These are phyloP conservation scores for Drosophila buzzatii DNA, from an alignment of 2,888 invertebrate genomes.

Conservation along the genomic window DNA sequence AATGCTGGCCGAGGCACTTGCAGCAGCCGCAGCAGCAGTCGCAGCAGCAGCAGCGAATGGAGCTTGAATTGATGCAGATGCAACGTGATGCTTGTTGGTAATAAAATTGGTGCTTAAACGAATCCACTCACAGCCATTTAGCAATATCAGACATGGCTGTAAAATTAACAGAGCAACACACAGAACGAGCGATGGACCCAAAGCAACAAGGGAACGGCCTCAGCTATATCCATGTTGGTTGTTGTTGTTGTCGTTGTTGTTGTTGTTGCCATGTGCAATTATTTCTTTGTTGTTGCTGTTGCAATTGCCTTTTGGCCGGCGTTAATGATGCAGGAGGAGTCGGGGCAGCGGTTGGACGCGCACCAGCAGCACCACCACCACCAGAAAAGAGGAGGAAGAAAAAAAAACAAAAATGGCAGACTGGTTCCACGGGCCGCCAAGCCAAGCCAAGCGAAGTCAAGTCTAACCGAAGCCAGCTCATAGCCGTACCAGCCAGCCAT, in stretches of 20 bases:
- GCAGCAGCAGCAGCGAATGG: constrained; percentile 33
- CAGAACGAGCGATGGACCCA: constrained; percentile 53
- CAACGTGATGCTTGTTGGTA: constrained; percentile 82
- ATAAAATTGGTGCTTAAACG: constrained; percentile 84
- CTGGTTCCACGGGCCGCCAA: constrained; percentile 55
- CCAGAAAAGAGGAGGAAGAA: not conserved
- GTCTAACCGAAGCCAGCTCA: not conserved
- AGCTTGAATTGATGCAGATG: constrained; percentile 73
- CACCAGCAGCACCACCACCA: constrained; percentile 46
- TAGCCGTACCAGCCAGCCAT: constrained; percentile 72
- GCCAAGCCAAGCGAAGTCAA: not conserved
- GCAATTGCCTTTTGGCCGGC: constrained; percentile 58
- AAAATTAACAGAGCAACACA: constrained; percentile 81
- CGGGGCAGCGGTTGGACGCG: constrained; percentile 32
- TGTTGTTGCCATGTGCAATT: constrained; percentile 60
- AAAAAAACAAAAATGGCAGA: constrained; percentile 65
- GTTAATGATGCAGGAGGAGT: constrained; percentile 76
- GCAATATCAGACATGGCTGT: constrained; percentile 83
- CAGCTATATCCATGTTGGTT: constrained; percentile 43
- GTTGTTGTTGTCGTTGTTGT: constrained; percentile 6
- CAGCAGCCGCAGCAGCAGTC: constrained; percentile 52
- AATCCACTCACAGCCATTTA: constrained; percentile 84
- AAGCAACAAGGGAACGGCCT: constrained; percentile 56
- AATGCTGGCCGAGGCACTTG: constrained; percentile 38
- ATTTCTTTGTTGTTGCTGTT: constrained; percentile 49